A percentile compares a stretch with the other conserved stretches of the same genome.
phyloP scores from a whole-genome alignment of 2,113 vertebrate genomes.

The Cervus canadensis region DNA sequence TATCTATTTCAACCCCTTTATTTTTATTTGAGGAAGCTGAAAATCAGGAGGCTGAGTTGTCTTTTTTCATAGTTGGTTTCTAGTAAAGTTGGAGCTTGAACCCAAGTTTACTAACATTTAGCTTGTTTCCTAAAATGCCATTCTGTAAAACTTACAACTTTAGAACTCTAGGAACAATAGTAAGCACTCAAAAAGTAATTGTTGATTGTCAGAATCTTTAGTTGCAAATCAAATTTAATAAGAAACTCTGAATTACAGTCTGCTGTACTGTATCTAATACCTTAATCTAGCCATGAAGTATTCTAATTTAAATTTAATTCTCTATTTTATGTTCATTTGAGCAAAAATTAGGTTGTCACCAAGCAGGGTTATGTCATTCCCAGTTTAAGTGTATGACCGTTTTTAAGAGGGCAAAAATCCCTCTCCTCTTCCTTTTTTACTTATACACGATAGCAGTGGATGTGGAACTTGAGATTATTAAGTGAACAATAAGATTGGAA shows the following conservation, averaged over 20 bases:
- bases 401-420: neutral
- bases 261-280: neutral
- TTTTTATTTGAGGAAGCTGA: conserved; percentile 22
- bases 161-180: neutral
- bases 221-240: conserved; percentile 15
- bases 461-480: conserved; percentile 23
- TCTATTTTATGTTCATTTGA: conserved; percentile 6
- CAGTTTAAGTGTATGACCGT: neutral
- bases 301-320: conserved; percentile 2
- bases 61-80: conserved; percentile 15
- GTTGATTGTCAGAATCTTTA: neutral
- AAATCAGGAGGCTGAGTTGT: neutral
- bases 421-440: neutral
- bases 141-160: neutral
- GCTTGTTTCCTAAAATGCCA: conserved; percentile 11
- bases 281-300: neutral
- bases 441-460: neutral
- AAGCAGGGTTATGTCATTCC: neutral
- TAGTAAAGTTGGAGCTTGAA: conserved; percentile 17
- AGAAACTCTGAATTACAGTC: neutral
- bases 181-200: neutral
- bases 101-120: neutral
- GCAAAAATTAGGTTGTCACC: neutral
- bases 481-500: neutral
- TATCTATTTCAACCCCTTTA: neutral